Percentiles rank a stretch among this genome's conserved stretches.
Conservation (phyloP, 1,140 invertebrate genomes). For the Zaprionus kolodkinae region DNA sequence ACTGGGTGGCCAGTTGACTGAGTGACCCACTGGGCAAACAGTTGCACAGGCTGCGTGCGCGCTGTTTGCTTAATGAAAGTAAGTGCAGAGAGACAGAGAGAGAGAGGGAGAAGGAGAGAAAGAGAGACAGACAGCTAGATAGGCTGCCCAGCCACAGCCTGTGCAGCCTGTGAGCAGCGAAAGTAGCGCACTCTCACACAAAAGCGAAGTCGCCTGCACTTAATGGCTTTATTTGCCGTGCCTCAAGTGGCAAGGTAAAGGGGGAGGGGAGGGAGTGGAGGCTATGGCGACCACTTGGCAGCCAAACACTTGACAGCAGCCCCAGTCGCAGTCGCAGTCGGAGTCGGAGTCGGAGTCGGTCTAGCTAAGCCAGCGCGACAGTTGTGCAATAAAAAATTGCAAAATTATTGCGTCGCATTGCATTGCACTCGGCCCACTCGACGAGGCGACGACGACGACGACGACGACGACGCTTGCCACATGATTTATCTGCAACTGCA, state of each 20-base stretch:
- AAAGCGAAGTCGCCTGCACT: slow-evolving; percentile 39
- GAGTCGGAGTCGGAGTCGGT: neutral
- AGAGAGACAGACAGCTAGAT: neutral
- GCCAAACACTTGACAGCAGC: slow-evolving; percentile 47
- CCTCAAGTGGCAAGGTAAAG: neutral
- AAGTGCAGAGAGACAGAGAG: slow-evolving; percentile 12
- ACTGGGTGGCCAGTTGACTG: slow-evolving; percentile 39
- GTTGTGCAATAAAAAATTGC: slow-evolving; percentile 68
- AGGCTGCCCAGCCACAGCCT: neutral
- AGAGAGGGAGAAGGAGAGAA: neutral
- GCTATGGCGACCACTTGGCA: slow-evolving; percentile 13
- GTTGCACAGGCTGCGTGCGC: slow-evolving; percentile 53
- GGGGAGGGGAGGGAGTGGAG: too few relatives aligned
- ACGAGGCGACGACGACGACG: neutral
- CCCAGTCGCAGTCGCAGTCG: neutral
- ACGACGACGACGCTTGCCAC: slow-evolving; percentile 39
- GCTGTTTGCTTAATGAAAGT: slow-evolving; percentile 75
- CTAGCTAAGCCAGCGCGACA: slow-evolving; percentile 32
- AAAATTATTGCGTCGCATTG: slow-evolving; percentile 60
- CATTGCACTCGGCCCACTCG: slow-evolving; percentile 49
- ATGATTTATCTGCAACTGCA: slow-evolving; percentile 68
- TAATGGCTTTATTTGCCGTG: slow-evolving; percentile 72
- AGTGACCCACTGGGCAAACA: slow-evolving; percentile 68
- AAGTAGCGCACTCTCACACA: slow-evolving; percentile 72
- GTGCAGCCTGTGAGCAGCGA: slow-evolving; percentile 64